Evolutionary conservation across 2,797 vertebrate species (phyloP).

Genomic region (Amniataba percoides): DNA sequence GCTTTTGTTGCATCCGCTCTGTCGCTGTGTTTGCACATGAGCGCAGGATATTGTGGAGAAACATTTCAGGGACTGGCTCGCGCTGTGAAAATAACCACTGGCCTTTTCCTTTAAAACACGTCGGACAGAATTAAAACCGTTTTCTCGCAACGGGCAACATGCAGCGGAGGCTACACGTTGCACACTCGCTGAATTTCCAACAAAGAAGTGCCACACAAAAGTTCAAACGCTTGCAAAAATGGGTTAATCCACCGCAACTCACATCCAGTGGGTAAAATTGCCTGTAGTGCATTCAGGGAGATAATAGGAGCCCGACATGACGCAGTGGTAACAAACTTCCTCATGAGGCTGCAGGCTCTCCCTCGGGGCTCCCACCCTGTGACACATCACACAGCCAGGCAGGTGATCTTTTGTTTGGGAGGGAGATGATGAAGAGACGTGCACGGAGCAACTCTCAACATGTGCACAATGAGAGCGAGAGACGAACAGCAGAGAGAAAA

Average conservation of each 20-base stretch:
- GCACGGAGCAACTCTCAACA: slow-evolving; percentile 8
- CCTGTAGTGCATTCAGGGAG: slow-evolving; percentile 26
- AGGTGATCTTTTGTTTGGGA: slow-evolving; percentile 78
- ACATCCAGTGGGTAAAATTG: slow-evolving; percentile 22
- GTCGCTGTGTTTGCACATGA: slow-evolving; percentile 44
- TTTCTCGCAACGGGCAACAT: slow-evolving; percentile 6
- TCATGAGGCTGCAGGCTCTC: slow-evolving; percentile 44
- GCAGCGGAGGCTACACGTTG: slow-evolving; percentile 6
- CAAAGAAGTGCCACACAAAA: background rate
- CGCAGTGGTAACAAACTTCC: slow-evolving; percentile 43
- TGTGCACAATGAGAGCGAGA: slow-evolving; percentile 9
- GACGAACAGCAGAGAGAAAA: background rate
- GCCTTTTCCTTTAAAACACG: slow-evolving; percentile 53
- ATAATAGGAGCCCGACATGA: slow-evolving; percentile 43
- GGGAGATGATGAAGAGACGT: slow-evolving; percentile 49
- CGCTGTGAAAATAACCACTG: slow-evolving; percentile 56
- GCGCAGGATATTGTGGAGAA: slow-evolving; percentile 37
- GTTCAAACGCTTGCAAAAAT: slow-evolving; percentile 13
- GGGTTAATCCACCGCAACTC: slow-evolving; percentile 1
- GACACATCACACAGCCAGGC: slow-evolving; percentile 68
- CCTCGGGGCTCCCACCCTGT: slow-evolving; percentile 55
- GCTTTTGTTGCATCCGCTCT: slow-evolving; percentile 30
- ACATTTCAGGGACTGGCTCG: slow-evolving; percentile 42
- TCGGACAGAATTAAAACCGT: slow-evolving; percentile 54
- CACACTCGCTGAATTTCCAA: background rate